Conservation (phyloP, 2,888 invertebrate species). For the Dendrolimus pini region DNA sequence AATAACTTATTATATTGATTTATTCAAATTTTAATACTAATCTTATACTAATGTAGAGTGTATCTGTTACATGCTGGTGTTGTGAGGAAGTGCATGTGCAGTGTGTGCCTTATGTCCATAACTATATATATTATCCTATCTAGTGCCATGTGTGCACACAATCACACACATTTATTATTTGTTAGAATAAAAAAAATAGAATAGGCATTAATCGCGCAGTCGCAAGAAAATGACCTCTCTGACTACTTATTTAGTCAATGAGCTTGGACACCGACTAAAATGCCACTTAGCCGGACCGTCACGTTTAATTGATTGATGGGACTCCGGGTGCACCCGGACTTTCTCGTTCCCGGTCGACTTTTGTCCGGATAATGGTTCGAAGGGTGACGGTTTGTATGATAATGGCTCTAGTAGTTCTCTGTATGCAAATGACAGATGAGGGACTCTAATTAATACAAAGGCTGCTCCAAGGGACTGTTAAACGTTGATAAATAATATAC, state of each 20-base stretch:
- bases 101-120: no score
- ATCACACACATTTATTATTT: no score
- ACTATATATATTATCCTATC: no score
- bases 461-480: neutral
- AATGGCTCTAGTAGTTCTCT: neutral
- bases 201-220: neutral
- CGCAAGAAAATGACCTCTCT: neutral
- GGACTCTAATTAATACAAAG: neutral
- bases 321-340: constrained; percentile 9
- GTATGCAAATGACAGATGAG: neutral
- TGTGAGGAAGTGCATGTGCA: no score
- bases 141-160: no score
- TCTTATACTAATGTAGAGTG: no score
- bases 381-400: neutral
- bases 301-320: constrained; percentile 34
- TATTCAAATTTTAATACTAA: no score
- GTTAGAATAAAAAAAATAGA: no score
- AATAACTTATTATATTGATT: no score
- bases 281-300: constrained; percentile 25
- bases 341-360: neutral
- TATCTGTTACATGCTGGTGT: no score
- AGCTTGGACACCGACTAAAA: constrained; percentile 23
- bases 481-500: no score
- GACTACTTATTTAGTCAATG: neutral
- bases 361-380: neutral